A percentile compares a stretch with the other conserved stretches of the same genome.
phyloP scores from a whole-genome alignment of 2,888 invertebrate genomes.

The Eristalinus sepulchralis region DNA sequence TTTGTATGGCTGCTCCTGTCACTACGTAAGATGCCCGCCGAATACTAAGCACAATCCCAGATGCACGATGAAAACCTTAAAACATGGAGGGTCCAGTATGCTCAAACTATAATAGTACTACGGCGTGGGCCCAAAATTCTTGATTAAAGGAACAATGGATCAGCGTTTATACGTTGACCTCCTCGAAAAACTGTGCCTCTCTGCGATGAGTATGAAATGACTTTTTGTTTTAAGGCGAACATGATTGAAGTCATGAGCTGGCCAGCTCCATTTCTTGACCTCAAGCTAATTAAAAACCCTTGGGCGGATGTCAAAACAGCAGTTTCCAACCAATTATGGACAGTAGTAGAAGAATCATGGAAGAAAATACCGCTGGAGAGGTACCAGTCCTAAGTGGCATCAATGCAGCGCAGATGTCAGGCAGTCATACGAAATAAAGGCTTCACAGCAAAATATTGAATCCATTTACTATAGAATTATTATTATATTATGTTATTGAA shows the following conservation, averaged over 20 bases:
- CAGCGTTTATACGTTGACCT: not conserved
- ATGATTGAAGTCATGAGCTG: too few species aligned
- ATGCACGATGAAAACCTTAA: not conserved
- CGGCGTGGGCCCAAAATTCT: not conserved
- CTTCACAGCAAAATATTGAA: not conserved
- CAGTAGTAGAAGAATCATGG: not conserved
- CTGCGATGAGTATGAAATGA: too few species aligned
- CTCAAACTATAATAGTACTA: not conserved
- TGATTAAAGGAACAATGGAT: not conserved
- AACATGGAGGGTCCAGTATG: constrained; percentile 4
- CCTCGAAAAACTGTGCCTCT: too few species aligned
- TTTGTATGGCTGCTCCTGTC: constrained; percentile 3
- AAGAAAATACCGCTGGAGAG: not conserved
- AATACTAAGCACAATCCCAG: not conserved
- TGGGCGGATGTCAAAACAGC: not conserved
- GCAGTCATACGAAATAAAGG: not conserved
- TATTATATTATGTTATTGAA: too few species aligned
- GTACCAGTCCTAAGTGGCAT: not conserved
- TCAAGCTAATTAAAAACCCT: not conserved
- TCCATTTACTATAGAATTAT: too few species aligned
- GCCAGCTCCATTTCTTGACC: too few species aligned
- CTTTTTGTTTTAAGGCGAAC: too few species aligned
- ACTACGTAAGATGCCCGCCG: not conserved
- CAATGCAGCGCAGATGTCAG: not conserved
- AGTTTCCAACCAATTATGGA: not conserved